Base-by-base conservation (phyloP, 2,888 invertebrate species). In the Orgyia antiqua region DNA sequence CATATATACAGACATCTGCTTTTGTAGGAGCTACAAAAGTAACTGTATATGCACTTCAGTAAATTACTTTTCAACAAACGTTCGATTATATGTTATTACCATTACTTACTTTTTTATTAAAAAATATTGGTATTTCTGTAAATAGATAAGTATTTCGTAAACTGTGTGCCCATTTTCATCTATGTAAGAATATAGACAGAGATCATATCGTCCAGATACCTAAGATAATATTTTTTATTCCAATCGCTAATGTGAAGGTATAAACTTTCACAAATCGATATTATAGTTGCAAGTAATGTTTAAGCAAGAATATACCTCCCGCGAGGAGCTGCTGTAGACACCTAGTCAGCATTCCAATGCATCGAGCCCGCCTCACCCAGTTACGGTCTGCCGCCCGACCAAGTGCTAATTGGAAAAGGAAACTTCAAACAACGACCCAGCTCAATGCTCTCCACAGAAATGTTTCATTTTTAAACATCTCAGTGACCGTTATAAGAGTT, bases 321-420 rank as follows among this genome's bases (percentile, higher is more conserved):
- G 67, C 56, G 61, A 63, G 60, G 63, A 61, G 66, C 64, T 60
- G 62, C 52, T 55, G 58, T 60, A 55, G 62, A 58, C 46, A 56
- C 57, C 57, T 62, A 65, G 70, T 58, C 70, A 70, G 73, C 76
- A 76, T 76, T 76, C 76, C 76, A 59, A 54, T 52, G 62, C 60
- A 54, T 45, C 54, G 66, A 31, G 51, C 63, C 62, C 70, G 74
- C 63, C 77, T 83, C 83, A 80, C 83, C 84, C 84, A 84, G 83
- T 78, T 84, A 82, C 83, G 78, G 80, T 75, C 73, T 68, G 69
- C 71, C 78, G 78, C 70, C 69, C 68, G 72, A 68, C 67, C 61
- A 64, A 61, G 87, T 86, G 87, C 77, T 87, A 87, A 87, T 87
- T 87, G 86, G 72, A 68, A 87, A 84, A 82, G 87, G 80, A 83